Base-by-base conservation (phyloP, 2,888 invertebrate genomes). In the Baronia brevicornis region DNA sequence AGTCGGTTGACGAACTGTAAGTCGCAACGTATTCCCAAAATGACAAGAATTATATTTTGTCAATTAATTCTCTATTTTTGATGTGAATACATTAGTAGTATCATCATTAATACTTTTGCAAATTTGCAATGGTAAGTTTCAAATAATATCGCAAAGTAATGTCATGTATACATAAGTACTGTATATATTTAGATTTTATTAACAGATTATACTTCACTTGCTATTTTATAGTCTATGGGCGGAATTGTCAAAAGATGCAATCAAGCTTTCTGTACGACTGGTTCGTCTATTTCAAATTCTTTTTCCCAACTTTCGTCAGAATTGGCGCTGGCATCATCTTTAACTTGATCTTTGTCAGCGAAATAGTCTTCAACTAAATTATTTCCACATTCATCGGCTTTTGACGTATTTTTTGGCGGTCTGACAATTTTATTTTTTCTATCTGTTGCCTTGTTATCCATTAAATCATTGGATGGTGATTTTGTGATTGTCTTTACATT, bases 231-330 rank as follows among this genome's bases (percentile, higher is more conserved):
- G 4, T 13, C 21, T 22, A 35, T 30, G 35, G 29, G 13, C 35
- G 35, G 35, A 35, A 26, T 20, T 3, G 17, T 23, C 12, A 10
- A 1, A 3, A n/a, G 8, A 5, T 21, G 3, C 5, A 27, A 17
- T 35, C 35, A 35, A 7, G 21, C 29, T 29, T 30, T 35, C 4
- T 26, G 25, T 1, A 55, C 64, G 1, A 64, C 62, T 2, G 45
- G 31, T 15, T 79, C 80, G 4, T 84, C 84, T 4, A 85, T 73
- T 54, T 88, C 88, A 54, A 88, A 88, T 46, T 87, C 87, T 43
- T 87, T 87, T 47, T 88, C 88, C 88, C 88, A 88, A 53, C 86
- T 86, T 38, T 85, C 86, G 36, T 86, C 86, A 0, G 86, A 86
- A 44, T 85, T 85, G 0, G 84, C 78, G 42, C 84, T 84, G 1